Evolutionary conservation across 2,797 vertebrate genomes (phyloP).

Genomic region (Remorina albescens): DNA sequence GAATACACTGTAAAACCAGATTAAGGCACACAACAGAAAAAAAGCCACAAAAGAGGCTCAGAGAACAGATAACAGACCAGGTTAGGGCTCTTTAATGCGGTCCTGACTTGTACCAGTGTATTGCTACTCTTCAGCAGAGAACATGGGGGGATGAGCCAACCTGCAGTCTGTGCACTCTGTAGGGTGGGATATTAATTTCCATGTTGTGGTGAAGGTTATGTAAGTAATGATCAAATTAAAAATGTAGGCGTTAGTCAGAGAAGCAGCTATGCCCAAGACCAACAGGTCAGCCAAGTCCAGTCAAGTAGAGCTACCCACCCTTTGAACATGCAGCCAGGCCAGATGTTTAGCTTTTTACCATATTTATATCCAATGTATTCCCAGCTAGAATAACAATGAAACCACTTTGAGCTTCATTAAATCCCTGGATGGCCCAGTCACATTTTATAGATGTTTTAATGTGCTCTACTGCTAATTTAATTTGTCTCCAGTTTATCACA

Average conservation of each 20-base stretch:
- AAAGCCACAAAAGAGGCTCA: slow-evolving; percentile 1
- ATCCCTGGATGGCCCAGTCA: not conserved
- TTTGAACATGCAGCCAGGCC: slow-evolving; percentile 24
- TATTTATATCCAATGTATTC: not conserved
- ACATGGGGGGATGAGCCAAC: slow-evolving; percentile 38
- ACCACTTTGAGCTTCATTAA: not conserved
- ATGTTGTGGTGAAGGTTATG: slow-evolving; percentile 58
- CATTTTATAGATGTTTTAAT: slow-evolving; percentile 16
- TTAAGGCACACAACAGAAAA: not conserved
- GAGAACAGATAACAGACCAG: not conserved
- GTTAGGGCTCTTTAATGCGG: not conserved
- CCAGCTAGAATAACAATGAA: not conserved
- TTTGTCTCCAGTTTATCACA: not conserved
- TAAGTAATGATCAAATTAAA: slow-evolving; percentile 63
- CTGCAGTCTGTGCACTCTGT: slow-evolving; percentile 23
- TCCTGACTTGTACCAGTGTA: slow-evolving; percentile 13
- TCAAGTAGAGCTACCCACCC: slow-evolving; percentile 29
- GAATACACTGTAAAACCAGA: not conserved
- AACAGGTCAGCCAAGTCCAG: slow-evolving; percentile 30
- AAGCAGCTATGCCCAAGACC: slow-evolving; percentile 34
- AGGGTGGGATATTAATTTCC: slow-evolving; percentile 56
- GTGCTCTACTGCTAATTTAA: slow-evolving; percentile 6
- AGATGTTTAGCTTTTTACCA: slow-evolving; percentile 32
- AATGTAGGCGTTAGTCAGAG: slow-evolving; percentile 61
- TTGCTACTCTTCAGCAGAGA: slow-evolving; percentile 10